Evolutionary conservation across 2,888 invertebrate species (phyloP), one percentile per base, ranked within the genome.

Genomic region (Colostygia pectinataria): DNA sequence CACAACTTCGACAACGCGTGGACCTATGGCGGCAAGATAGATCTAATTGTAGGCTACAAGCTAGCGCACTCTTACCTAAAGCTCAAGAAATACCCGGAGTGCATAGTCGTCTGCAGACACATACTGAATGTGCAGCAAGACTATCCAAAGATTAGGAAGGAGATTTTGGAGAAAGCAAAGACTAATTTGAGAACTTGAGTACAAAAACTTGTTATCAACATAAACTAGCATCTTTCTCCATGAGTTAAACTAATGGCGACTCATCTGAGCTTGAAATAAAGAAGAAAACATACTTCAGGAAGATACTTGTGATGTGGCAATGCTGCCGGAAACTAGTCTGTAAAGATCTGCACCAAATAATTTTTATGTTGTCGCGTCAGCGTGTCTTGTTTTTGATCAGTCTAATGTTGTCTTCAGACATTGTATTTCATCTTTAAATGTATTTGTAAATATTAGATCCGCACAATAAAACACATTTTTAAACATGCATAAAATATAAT

Each of bases 61-160:
- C 87, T 99, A 18, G 98, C 98, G 0, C 97, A 96, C 76, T 96
- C 96, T 62, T 94, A 96, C 67, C 93, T 99, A 83, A 99, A 99
- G 74, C 94, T 95, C 7, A 98, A 97, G 80, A 91, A 91, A 48
- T 90, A 94, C 79, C 97, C 98, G 0, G 97, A 98, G 67, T 98
- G 99, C 10, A 97, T 99, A 51, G 96, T 98, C 60, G 94, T 96
- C 0, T 97, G 97, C 57, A 51, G 97, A 59, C 93, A 96, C 68
- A 95, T 98, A 6, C 80, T 98, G 28, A 93, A 92, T 60, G 88
- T 92, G 15, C 95, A 95, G 77, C 97, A 98, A 0, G 96, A 97
- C 56, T 98, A 98, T 80, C 95, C 97, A 0, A 95, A 96, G 67
- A 95, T 99, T 36, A 94, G 93, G 59, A 98, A 97, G 75, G 99